Percentiles rank a stretch among this genome's conserved stretches.
Conservation (phyloP, 2,888 invertebrate genomes). For the Cylloceria caligata region DNA sequence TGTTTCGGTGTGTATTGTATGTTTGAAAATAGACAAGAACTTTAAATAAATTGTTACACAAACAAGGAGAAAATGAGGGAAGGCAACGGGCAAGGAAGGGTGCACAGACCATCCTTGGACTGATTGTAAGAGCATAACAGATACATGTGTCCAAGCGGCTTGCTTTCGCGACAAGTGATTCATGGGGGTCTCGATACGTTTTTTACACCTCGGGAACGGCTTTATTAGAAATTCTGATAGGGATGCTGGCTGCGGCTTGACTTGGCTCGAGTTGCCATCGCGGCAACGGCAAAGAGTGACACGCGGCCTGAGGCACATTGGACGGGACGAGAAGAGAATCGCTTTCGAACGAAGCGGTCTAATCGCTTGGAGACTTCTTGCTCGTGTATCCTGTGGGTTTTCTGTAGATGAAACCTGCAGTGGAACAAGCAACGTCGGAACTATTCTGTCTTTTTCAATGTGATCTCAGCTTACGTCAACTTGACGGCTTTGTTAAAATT, state of each 20-base stretch:
- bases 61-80: slow-evolving; percentile 35
- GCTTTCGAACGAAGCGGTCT: slow-evolving; percentile 60
- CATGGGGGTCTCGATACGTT: slow-evolving; percentile 82
- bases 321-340: slow-evolving; percentile 47
- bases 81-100: slow-evolving; percentile 51
- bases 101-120: slow-evolving; percentile 71
- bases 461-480: slow-evolving; percentile 67
- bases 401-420: slow-evolving; percentile 37
- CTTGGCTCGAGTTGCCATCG: slow-evolving; percentile 55
- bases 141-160: slow-evolving; percentile 82
- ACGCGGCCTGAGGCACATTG: slow-evolving; percentile 73
- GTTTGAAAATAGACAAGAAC: not conserved
- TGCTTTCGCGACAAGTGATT: slow-evolving; percentile 82
- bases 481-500: slow-evolving; percentile 79
- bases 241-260: slow-evolving; percentile 63
- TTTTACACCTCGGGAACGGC: slow-evolving; percentile 81
- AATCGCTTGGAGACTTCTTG: slow-evolving; percentile 68
- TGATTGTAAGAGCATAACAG: slow-evolving; percentile 76
- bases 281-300: slow-evolving; percentile 77
- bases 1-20: no score
- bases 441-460: slow-evolving; percentile 26
- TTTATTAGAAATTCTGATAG: slow-evolving; percentile 84
- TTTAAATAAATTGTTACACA: slow-evolving; percentile 36
- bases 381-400: slow-evolving; percentile 51
- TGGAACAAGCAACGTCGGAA: slow-evolving; percentile 12